These are phyloP conservation scores for Gobio gobio DNA, from an alignment of 2,113 vertebrate species.

Conservation along the genomic window DNA sequence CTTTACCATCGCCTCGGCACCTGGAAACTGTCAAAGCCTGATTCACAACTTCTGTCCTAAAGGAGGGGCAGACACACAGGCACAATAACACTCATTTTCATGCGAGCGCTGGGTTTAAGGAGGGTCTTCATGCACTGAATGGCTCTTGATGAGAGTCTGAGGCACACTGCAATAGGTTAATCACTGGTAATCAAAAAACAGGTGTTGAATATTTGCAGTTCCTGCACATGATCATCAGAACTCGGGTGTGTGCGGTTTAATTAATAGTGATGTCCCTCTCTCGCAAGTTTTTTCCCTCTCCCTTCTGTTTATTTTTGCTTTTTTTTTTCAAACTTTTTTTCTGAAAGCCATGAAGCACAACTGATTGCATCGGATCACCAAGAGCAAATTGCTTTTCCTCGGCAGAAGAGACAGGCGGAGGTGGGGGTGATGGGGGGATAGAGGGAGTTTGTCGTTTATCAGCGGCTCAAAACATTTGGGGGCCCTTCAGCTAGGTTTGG, in stretches of 20 bases:
- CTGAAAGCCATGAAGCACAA: conserved; percentile 69
- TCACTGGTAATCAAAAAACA: conserved; percentile 70
- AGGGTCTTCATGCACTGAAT: conserved; percentile 63
- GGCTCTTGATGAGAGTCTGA: conserved; percentile 66
- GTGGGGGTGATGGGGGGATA: conserved; percentile 34
- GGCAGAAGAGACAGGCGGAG: conserved; percentile 53
- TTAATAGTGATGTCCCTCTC: conserved; percentile 67
- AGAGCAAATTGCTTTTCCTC: conserved; percentile 76
- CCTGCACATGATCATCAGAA: conserved; percentile 62
- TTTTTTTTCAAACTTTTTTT: conserved; percentile 44
- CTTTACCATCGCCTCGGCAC: conserved; percentile 63
- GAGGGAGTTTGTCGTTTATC: conserved; percentile 54
- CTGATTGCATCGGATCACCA: conserved; percentile 73
- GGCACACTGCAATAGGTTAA: conserved; percentile 68
- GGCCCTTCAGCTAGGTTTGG: conserved; percentile 30
- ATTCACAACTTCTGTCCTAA: conserved; percentile 42
- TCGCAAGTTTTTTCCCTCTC: conserved; percentile 28
- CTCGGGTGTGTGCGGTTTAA: conserved; percentile 65
- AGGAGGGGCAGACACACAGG: conserved; percentile 24
- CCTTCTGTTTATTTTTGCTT: conserved; percentile 54
- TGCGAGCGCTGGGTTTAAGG: conserved; percentile 58
- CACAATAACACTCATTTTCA: conserved; percentile 71
- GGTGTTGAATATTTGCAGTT: conserved; percentile 66
- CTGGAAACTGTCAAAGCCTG: conserved; percentile 40
- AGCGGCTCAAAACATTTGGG: conserved; percentile 52